phyloP scores from a whole-genome alignment of 1,140 invertebrate species.

The Psilanteris sp. region DNA sequence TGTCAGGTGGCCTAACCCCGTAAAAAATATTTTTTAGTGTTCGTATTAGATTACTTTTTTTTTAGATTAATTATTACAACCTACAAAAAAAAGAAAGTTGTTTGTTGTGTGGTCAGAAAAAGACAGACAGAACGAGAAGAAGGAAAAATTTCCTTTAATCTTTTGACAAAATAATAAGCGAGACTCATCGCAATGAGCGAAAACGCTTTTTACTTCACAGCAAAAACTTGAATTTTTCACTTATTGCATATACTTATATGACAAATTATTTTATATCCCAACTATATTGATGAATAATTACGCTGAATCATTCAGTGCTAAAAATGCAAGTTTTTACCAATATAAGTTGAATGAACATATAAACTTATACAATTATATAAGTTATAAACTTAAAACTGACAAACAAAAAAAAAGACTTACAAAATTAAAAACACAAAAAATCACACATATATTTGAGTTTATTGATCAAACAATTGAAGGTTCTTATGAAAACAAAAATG shows the following conservation, averaged over 20 bases:
- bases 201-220: constrained; percentile 22
- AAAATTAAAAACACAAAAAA: neutral
- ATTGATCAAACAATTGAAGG: constrained; percentile 17
- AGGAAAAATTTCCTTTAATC: neutral
- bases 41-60: constrained; percentile 8
- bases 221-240: constrained; percentile 6
- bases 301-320: too few relatives aligned
- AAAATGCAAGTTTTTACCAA: too few relatives aligned
- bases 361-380: too few relatives aligned
- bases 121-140: constrained; percentile 4
- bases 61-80: constrained; percentile 19
- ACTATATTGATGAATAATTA: too few relatives aligned
- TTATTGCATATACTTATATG: too few relatives aligned
- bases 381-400: too few relatives aligned
- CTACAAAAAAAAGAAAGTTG: constrained; percentile 27
- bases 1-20: neutral
- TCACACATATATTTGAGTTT: neutral
- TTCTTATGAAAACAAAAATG: neutral
- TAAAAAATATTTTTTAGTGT: constrained; percentile 4
- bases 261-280: too few relatives aligned
- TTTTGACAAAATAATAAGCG: constrained; percentile 2
- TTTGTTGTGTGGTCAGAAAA: constrained; percentile 10
- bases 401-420: constrained; percentile 1
- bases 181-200: constrained; percentile 32
- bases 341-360: too few relatives aligned